These are phyloP conservation scores for Cricetomys ansorgei DNA, from an alignment of 2,113 vertebrate species.

Conservation along the genomic window DNA sequence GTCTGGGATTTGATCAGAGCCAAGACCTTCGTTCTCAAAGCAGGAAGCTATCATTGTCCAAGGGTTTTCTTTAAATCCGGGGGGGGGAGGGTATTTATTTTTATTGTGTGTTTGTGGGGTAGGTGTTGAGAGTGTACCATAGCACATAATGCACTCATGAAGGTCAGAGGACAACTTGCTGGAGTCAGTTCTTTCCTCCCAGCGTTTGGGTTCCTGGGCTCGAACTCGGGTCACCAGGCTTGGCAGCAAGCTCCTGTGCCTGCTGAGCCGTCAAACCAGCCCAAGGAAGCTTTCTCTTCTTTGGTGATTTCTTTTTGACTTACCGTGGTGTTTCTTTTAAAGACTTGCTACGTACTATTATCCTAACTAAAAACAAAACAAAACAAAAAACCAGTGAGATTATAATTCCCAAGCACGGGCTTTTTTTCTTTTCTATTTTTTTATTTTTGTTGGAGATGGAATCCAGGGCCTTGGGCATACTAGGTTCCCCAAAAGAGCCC, in stretches of 20 bases:
- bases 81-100: not conserved
- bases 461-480: not conserved
- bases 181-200: not conserved
- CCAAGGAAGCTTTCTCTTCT: not conserved
- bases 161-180: not conserved
- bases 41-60: not conserved
- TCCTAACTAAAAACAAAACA: not conserved
- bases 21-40: not conserved
- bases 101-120: not conserved
- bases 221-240: not conserved
- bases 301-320: not conserved
- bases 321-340: not conserved
- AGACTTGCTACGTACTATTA: not conserved
- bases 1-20: not conserved
- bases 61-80: not conserved
- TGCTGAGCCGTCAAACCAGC: not conserved
- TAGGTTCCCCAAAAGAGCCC: not conserved
- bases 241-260: not conserved
- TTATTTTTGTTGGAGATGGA: not conserved
- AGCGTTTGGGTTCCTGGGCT: not conserved
- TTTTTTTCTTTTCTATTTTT: not conserved
- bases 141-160: not conserved
- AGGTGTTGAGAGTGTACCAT: not conserved
- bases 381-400: not conserved
- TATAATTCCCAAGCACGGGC: not conserved